Evolutionary conservation across 2,113 vertebrate species (phyloP).

Genomic region (Perca flavescens): DNA sequence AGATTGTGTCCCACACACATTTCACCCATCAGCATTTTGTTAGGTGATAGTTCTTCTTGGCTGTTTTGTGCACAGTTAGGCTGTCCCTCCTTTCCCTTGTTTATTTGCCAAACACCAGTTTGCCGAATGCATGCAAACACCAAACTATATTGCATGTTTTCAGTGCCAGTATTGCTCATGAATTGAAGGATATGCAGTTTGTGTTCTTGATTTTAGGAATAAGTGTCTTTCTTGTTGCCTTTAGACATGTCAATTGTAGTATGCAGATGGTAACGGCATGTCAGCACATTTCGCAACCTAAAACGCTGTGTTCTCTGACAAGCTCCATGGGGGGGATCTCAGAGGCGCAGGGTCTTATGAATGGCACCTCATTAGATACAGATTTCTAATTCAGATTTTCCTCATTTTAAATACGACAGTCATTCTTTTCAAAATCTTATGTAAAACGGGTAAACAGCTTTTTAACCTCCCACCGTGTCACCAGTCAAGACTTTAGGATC

Average conservation of each 20-base stretch:
- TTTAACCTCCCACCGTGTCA: conserved; percentile 69
- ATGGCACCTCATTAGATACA: conserved; percentile 69
- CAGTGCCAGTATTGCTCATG: conserved; percentile 18
- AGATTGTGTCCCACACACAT: not conserved
- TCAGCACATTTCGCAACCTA: conserved; percentile 61
- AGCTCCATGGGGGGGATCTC: conserved; percentile 66
- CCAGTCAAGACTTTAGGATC: conserved; percentile 72
- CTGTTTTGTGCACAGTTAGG: conserved; percentile 3
- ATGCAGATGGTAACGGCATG: conserved; percentile 71
- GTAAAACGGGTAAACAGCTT: conserved; percentile 58
- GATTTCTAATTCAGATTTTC: conserved; percentile 52
- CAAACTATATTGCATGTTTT: conserved; percentile 58
- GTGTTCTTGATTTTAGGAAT: conserved; percentile 31
- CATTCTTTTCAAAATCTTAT: conserved; percentile 51
- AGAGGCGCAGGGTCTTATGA: conserved; percentile 71
- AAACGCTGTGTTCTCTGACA: conserved; percentile 71
- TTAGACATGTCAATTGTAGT: conserved; percentile 52
- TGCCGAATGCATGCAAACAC: conserved; percentile 49
- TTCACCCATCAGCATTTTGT: not conserved
- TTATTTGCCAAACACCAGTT: conserved; percentile 26
- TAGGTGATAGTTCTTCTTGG: not conserved
- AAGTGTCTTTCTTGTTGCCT: conserved; percentile 32
- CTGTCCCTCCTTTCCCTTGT: conserved; percentile 1
- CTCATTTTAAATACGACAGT: conserved; percentile 57
- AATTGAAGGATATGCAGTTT: conserved; percentile 50